Conservation (phyloP, 2,113 vertebrate species). For the Rousettus leschenaultii region DNA sequence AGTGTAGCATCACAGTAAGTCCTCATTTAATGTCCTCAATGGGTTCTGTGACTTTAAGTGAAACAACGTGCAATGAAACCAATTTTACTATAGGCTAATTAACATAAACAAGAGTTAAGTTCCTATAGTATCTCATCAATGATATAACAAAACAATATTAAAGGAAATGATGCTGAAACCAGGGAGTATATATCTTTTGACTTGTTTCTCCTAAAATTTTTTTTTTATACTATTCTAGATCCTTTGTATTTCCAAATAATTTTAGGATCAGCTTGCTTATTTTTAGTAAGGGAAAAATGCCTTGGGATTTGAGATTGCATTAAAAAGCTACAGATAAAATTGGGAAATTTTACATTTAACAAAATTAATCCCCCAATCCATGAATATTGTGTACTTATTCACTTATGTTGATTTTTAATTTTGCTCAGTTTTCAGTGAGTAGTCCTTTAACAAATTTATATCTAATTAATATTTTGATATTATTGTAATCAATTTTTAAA, state of each 20-base stretch:
- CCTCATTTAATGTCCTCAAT: no score
- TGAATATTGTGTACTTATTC: not conserved
- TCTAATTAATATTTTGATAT: not conserved
- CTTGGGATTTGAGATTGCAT: not conserved
- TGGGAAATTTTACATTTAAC: not conserved
- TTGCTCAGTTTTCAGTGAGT: not conserved
- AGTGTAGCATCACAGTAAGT: not conserved
- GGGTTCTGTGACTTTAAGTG: no score
- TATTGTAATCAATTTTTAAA: not conserved
- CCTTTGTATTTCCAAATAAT: not conserved
- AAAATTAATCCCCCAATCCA: not conserved
- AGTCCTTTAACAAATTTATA: not conserved
- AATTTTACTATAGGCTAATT: not conserved
- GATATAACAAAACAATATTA: not conserved
- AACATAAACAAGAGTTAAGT: not conserved
- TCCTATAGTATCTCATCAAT: not conserved
- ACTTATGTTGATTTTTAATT: not conserved
- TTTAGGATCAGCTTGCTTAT: not conserved
- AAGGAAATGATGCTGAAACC: not conserved
- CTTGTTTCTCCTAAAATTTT: not conserved
- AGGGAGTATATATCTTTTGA: not conserved
- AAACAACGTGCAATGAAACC: no score
- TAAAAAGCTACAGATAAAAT: not conserved
- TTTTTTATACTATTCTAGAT: not conserved
- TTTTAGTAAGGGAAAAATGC: not conserved